Evolutionary conservation across 2,797 vertebrate species (phyloP), one percentile per base, ranked within the genome.

Genomic region (Danio albolineatus): DNA sequence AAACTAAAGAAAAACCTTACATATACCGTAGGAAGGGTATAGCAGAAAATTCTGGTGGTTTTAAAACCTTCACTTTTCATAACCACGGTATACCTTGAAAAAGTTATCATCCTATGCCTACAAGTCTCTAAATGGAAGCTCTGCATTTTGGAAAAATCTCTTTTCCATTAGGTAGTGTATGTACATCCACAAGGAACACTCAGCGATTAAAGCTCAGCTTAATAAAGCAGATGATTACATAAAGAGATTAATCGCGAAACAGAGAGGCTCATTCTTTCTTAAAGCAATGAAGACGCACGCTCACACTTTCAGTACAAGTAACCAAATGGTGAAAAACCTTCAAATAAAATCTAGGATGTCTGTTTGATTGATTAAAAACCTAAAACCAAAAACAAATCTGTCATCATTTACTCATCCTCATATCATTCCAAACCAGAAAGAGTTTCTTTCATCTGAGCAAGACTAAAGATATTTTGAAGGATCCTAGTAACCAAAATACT

Each of bases 211-310:
- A 28, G 28, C 28, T 28, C 6, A 16, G 36, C 48, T 73, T 28
- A 54, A 49, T 61, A 62, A 64, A 62, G 39, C 46, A 73, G 51
- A 60, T 48, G 56, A 79, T 82, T 79, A 61, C 48, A 65, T 60
- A 82, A 75, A 71, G 53, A 41, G 10, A 75, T 69, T 75, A 79
- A 62, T 56, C 48, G 38, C 17, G 8, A 46, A 66, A 49, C 16
- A 17, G 44, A 51, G 46, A 10, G 61, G 16, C 60, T 54, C 17
- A 56, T 70, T 82, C 51, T 62, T 48, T 36, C 57, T 12, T 54
- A 28, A 13, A 46, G 76, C 19, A 46, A 14, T 64, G 51, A 73
- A 73, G 38, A 28, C 38, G 48, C 59, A 39, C 44, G 53, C 36
- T 41, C 17, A 60, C 17, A 41, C 12, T 53, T 51, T 64, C 21